Percentiles rank a stretch among this genome's conserved stretches.
Conservation (phyloP, 2,797 vertebrate species). For the Dallia pectoralis region DNA sequence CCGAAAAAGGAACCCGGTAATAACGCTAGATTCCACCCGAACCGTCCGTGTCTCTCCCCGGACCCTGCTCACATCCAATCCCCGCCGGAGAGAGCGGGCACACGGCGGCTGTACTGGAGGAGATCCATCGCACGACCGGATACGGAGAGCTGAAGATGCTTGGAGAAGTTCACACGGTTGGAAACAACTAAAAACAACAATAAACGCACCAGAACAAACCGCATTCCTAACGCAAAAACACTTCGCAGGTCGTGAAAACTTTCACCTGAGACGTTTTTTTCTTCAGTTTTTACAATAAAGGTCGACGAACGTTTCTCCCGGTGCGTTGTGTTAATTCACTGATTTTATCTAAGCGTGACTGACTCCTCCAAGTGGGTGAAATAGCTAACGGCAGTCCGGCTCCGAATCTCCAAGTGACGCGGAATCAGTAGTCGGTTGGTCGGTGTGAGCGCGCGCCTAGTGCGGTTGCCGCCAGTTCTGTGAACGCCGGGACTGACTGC, state of each 20-base stretch:
- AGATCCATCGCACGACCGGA: slow-evolving; percentile 51
- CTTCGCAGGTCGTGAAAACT: slow-evolving; percentile 1
- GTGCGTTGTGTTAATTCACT: neutral
- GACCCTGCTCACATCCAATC: slow-evolving; percentile 52
- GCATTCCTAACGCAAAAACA: neutral
- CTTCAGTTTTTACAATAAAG: neutral
- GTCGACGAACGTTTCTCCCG: neutral
- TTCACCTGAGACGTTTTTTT: neutral
- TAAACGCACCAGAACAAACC: neutral
- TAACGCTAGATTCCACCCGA: slow-evolving; percentile 26
- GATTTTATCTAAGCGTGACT: neutral
- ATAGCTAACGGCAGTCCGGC: neutral
- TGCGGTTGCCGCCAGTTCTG: neutral
- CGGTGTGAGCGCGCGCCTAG: neutral
- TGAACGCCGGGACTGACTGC: slow-evolving; percentile 2
- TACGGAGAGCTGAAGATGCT: slow-evolving; percentile 1
- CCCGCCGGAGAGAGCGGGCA: slow-evolving; percentile 26
- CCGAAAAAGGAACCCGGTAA: slow-evolving; percentile 18
- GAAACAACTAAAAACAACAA: slow-evolving; percentile 15
- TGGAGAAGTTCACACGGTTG: slow-evolving; percentile 31
- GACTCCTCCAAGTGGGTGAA: neutral
- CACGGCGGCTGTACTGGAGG: slow-evolving; percentile 18
- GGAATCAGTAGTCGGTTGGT: neutral
- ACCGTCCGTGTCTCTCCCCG: slow-evolving; percentile 25
- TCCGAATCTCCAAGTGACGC: neutral